A percentile compares a stretch with the other conserved stretches of the same genome.
phyloP scores from a whole-genome alignment of 2,113 vertebrate genomes.

The Elanoides forficatus region DNA sequence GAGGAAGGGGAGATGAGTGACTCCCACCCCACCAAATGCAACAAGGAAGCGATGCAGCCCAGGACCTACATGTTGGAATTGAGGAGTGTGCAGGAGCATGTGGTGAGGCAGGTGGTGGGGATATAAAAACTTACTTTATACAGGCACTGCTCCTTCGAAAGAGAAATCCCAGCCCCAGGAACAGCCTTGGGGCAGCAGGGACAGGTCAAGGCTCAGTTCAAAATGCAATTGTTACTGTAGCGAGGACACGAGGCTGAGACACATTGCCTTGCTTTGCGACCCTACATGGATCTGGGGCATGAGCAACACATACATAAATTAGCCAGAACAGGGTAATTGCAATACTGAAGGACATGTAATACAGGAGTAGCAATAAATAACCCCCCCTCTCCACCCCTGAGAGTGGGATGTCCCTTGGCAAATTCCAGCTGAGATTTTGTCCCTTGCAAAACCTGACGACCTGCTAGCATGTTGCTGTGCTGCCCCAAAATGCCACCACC shows the following conservation, averaged over 20 bases:
- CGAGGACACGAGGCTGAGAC: not conserved
- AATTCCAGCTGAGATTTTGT: not conserved
- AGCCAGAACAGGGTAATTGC: not conserved
- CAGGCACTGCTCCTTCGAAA: not conserved
- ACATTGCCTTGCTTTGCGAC: not conserved
- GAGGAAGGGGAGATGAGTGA: not conserved
- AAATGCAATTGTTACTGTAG: not conserved
- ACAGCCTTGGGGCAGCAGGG: not conserved
- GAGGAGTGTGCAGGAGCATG: accelerated
- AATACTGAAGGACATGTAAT: not conserved
- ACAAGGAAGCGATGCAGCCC: accelerated
- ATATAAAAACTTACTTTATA: not conserved
- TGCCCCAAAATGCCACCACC: not conserved
- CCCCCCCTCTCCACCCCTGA: not conserved
- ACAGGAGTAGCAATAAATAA: not conserved
- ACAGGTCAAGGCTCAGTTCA: not conserved
- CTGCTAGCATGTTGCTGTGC: not conserved
- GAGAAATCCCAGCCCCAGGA: not conserved
- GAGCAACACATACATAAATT: not conserved
- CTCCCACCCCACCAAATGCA: too few species aligned
- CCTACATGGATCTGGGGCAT: not conserved
- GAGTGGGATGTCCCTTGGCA: not conserved
- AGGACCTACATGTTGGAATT: not conserved
- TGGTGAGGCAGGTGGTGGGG: not conserved
- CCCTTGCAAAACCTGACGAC: not conserved